Percentiles rank a stretch among this genome's conserved stretches.
These are phyloP conservation scores for Drosophila buzzatii DNA, from an alignment of 2,888 invertebrate genomes.

Conservation along the genomic window DNA sequence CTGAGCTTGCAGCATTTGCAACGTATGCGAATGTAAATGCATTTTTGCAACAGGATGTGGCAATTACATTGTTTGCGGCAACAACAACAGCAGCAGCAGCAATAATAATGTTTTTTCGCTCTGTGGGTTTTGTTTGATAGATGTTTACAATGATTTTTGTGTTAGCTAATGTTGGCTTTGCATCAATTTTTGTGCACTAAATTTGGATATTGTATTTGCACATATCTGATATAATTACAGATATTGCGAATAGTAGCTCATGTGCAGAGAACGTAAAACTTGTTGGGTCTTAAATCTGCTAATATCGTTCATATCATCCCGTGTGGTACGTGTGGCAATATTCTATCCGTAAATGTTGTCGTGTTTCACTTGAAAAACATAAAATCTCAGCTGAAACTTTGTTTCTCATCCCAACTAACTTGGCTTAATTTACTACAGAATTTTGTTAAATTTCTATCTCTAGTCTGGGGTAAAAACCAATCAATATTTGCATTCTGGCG, in stretches of 20 bases:
- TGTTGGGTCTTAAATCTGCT: no score
- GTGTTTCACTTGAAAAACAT: no score
- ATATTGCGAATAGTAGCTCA: no score
- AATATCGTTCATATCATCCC: no score
- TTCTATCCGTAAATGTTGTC: no score
- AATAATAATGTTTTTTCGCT: conserved; percentile 3
- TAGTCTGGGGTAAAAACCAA: conserved; percentile 11
- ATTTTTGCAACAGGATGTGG: conserved; percentile 23
- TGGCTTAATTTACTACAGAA: conserved; percentile 28
- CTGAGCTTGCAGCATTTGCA: conserved; percentile 15
- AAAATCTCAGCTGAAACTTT: no score
- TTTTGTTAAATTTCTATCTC: conserved; percentile 11
- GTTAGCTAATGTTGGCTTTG: conserved; percentile 5
- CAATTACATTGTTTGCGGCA: conserved; percentile 26
- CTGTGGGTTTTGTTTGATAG: conserved; percentile 1
- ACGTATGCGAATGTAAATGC: conserved; percentile 6
- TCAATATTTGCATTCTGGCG: conserved; percentile 32
- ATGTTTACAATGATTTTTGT: not conserved
- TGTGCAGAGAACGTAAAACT: no score
- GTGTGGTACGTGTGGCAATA: no score
- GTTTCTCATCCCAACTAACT: no score
- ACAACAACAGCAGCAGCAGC: conserved; percentile 6
- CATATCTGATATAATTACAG: not conserved
- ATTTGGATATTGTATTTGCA: not conserved
- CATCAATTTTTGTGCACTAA: not conserved